phyloP scores from a whole-genome alignment of 2,113 vertebrate species.

The Vireo altiloquus region DNA sequence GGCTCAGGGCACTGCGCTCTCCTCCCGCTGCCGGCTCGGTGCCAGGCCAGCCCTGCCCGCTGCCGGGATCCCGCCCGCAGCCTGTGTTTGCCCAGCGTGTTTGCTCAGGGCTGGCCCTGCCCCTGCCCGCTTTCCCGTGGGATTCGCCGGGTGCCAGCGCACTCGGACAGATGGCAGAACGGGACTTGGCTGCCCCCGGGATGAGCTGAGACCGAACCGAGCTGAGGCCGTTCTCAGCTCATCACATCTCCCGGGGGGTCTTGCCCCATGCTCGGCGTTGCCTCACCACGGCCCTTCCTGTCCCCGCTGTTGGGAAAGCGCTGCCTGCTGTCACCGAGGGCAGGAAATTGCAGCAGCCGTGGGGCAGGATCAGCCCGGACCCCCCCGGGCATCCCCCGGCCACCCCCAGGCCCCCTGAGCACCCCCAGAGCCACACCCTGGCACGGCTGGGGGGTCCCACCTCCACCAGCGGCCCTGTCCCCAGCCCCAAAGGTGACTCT shows the following conservation, averaged over 20 bases:
- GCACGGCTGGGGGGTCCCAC: background rate
- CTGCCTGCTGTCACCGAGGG: background rate
- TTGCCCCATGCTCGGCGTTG: background rate
- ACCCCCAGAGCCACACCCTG: accelerated
- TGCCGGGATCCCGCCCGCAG: background rate
- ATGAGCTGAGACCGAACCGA: accelerated
- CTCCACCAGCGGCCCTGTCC: background rate
- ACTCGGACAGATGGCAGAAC: background rate
- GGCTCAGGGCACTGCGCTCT: background rate
- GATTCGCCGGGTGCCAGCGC: background rate
- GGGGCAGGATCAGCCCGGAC: background rate
- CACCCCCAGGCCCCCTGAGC: too few species aligned
- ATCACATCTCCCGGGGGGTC: background rate
- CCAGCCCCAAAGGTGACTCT: background rate
- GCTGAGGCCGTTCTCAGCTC: background rate
- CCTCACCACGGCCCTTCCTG: background rate
- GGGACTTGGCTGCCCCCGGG: accelerated
- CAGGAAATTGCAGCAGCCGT: background rate
- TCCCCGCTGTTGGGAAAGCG: background rate
- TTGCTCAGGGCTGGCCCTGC: background rate
- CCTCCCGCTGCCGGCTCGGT: background rate
- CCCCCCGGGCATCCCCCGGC: too few species aligned
- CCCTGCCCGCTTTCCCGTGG: background rate
- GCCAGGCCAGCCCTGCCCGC: background rate
- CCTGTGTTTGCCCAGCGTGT: conserved; percentile 4